Evolutionary conservation across 2,888 invertebrate genomes (phyloP), one percentile per base, ranked within the genome.

Genomic region (Campopleginae sp.): DNA sequence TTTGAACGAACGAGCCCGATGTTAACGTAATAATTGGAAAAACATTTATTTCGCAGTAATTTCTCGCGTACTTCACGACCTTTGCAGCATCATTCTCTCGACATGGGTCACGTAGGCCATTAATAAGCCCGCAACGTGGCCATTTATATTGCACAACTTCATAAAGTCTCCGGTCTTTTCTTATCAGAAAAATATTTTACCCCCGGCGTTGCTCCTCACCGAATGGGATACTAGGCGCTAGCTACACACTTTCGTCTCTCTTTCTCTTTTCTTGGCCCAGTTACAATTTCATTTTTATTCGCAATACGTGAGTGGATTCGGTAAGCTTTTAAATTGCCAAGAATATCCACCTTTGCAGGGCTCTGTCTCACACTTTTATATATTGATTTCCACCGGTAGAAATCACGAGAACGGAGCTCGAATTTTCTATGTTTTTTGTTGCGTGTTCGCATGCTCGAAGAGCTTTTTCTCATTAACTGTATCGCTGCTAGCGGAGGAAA

Each of bases 181-280:
- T 89, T 89, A 89, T 89, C 89, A 86, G 87, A 88, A 87, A 88
- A 89, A 89, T 89, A 89, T 88, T 88, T 87, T 87, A 88, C 81
- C 85, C 86, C 71, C 85, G 65, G 70, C 82, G 48, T 48, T 48
- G 80, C 70, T 48, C 65, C 63, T 48, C 72, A 23, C 48, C 54
- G 46, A 51, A 17, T 54, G 19, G 66, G 51, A 72, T 68, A 44
- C 76, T 77, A 68, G 70, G 58, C 38, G 27, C 14, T 33, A 61
- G 76, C 48, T 72, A 54, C 66, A 84, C 70, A 71, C 65, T 80
- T 76, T 79, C 44, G 66, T 76, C 65, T 80, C 79, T 74, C 66
- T 66, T 38, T 65, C 74, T 66, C 31, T 54, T 61, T 80, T 86
- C 82, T 87, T 88, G 87, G 87, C 87, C 87, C 83, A 88, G 87